phyloP scores from a whole-genome alignment of 1,140 invertebrate species.

The Tigriopus japonicus region DNA sequence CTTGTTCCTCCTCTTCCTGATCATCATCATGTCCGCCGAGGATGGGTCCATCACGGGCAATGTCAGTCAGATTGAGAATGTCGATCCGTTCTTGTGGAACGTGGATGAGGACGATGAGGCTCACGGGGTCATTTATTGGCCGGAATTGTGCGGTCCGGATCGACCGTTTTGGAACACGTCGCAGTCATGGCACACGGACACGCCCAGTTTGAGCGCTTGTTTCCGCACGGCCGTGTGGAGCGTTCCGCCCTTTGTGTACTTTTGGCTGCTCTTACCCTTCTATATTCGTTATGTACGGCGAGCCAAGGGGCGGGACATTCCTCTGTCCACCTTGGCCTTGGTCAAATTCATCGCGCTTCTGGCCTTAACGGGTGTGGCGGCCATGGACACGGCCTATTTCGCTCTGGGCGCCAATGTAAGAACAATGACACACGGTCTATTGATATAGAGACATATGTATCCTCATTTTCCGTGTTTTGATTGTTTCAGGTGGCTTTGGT shows the following conservation, averaged over 20 bases:
- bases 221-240: neutral
- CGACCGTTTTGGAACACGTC: neutral
- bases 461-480: neutral
- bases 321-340: neutral
- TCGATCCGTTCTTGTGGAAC: too few species aligned
- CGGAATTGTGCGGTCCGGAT: neutral
- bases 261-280: neutral
- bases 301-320: neutral
- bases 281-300: neutral
- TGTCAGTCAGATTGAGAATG: too few species aligned
- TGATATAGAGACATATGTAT: neutral
- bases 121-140: too few species aligned
- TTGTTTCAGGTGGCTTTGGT: neutral
- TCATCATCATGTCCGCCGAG: too few species aligned
- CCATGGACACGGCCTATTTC: neutral
- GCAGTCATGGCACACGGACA: neutral
- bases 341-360: neutral
- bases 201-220: neutral
- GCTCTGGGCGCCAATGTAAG: neutral
- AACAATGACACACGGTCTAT: neutral
- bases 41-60: too few species aligned
- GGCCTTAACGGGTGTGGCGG: neutral
- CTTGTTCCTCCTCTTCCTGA: too few species aligned
- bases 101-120: too few species aligned
- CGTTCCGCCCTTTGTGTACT: neutral